Conservation (phyloP, 2,888 invertebrate genomes). For the Chouioia cunea region DNA sequence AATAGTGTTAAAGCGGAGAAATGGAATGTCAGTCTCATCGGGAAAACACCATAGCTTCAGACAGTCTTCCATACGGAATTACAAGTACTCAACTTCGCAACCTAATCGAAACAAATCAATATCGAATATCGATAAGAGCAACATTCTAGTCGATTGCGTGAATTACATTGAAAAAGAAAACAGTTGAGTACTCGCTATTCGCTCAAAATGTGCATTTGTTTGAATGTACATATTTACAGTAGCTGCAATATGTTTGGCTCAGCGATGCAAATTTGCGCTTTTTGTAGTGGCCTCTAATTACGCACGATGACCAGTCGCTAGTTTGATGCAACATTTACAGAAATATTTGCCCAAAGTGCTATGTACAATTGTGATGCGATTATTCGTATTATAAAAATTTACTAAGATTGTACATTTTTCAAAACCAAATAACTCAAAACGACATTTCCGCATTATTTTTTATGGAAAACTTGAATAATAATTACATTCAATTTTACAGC, state of each 20-base stretch:
- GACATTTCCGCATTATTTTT: constrained; percentile 23
- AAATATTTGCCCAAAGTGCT: constrained; percentile 41
- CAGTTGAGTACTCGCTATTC: constrained; percentile 6
- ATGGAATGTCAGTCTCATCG: constrained; percentile 49
- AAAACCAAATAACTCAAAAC: constrained; percentile 3
- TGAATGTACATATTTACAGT: constrained; percentile 49
- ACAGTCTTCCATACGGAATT: constrained; percentile 33
- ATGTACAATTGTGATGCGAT: constrained; percentile 60
- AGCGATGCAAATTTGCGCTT: constrained; percentile 37
- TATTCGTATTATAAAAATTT: constrained; percentile 61
- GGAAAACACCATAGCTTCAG: constrained; percentile 42
- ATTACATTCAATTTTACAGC: constrained; percentile 34
- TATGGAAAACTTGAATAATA: constrained; percentile 29
- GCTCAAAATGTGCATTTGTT: constrained; percentile 34
- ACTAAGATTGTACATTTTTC: constrained; percentile 49
- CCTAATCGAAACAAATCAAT: constrained; percentile 1
- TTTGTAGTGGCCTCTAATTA: constrained; percentile 1
- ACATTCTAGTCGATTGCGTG: constrained; percentile 7
- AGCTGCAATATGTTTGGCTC: constrained; percentile 44
- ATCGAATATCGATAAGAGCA: not conserved
- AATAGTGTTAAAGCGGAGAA: constrained; percentile 15
- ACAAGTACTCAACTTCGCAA: constrained; percentile 11
- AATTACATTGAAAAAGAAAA: constrained; percentile 9
- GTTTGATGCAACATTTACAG: constrained; percentile 22
- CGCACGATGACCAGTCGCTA: constrained; percentile 24